These are phyloP conservation scores for Meta bourneti DNA, from an alignment of 2,888 invertebrate species.

Conservation along the genomic window DNA sequence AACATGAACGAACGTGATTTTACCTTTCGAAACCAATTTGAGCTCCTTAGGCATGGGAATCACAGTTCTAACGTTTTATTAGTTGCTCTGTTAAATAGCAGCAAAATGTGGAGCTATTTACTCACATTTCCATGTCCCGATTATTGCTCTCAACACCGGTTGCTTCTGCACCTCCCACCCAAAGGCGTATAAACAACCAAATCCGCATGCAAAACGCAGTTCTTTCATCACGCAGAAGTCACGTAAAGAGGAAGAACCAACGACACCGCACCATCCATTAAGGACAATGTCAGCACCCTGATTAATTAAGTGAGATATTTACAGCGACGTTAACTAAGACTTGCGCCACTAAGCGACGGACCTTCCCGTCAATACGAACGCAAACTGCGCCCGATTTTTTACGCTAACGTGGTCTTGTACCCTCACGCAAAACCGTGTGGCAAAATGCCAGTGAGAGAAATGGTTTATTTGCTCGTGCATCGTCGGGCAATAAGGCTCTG, in stretches of 20 bases:
- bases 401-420: not conserved
- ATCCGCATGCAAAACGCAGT: no score
- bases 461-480: not conserved
- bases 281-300: not conserved
- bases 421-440: not conserved
- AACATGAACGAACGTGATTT: no score
- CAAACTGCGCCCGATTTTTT: not conserved
- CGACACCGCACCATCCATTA: not conserved
- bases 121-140: no score
- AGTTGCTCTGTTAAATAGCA: no score
- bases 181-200: no score
- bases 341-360: not conserved
- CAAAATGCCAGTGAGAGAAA: not conserved
- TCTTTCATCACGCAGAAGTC: no score
- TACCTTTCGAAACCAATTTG: no score
- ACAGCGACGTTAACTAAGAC: not conserved
- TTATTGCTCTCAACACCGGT: no score
- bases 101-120: no score
- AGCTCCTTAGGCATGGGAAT: no score
- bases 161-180: no score
- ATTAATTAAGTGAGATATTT: not conserved
- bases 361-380: not conserved
- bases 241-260: not conserved
- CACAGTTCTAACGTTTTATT: no score
- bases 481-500: not conserved